Conservation (phyloP, 2,888 invertebrate species). For the Tinea pellionella region DNA sequence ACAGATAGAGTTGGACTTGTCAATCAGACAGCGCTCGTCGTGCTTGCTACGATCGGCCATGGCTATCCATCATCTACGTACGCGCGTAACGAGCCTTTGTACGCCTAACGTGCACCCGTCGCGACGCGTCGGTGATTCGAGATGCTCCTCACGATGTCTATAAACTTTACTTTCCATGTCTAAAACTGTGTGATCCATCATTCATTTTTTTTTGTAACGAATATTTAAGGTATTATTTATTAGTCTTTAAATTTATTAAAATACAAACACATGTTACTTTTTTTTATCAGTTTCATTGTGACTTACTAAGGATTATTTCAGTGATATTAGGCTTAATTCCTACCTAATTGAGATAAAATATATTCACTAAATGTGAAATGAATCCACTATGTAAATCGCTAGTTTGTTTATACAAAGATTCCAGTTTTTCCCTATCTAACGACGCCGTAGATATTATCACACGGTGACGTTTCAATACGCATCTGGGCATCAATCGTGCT, state of each 20-base stretch:
- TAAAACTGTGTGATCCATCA: slow-evolving; percentile 9
- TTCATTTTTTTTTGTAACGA: neutral
- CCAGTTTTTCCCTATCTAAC: neutral
- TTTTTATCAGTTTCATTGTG: no score
- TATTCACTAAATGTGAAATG: neutral
- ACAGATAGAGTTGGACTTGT: slow-evolving; percentile 53
- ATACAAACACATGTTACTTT: no score
- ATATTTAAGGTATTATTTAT: neutral
- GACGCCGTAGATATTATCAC: slow-evolving; percentile 30
- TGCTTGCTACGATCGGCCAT: slow-evolving; percentile 38
- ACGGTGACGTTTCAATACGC: slow-evolving; percentile 64
- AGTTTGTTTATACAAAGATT: neutral
- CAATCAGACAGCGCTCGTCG: slow-evolving; percentile 41
- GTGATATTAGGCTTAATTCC: no score
- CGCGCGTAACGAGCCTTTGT: slow-evolving; percentile 63
- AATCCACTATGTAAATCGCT: neutral
- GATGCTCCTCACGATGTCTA: slow-evolving; percentile 27
- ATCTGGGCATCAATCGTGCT: slow-evolving; percentile 42
- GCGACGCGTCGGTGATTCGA: neutral
- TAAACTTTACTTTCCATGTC: slow-evolving; percentile 22
- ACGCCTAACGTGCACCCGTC: slow-evolving; percentile 29
- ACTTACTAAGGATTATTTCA: no score
- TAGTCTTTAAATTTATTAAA: neutral
- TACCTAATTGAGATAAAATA: no score
- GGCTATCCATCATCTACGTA: slow-evolving; percentile 52